Evolutionary conservation across 30 jellyfish, hydroid and myxozoan species (phyloP).

Genomic region (Mastigias papua): DNA sequence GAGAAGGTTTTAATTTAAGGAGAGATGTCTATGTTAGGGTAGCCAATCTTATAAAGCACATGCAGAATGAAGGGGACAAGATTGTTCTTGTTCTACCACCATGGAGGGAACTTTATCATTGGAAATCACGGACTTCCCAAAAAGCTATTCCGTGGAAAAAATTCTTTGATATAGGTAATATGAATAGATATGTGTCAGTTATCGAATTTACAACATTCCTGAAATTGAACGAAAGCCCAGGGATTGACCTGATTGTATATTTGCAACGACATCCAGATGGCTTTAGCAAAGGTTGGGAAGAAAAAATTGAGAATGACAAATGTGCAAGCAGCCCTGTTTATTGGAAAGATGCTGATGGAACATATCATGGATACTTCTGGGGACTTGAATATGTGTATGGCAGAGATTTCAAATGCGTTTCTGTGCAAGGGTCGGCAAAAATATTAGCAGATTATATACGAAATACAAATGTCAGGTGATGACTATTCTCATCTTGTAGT

Average conservation of each 20-base stretch:
- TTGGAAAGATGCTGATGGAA: constrained; percentile 70
- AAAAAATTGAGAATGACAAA: constrained; percentile 75
- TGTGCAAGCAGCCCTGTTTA: constrained; percentile 78
- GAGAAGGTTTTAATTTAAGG: constrained; percentile 96
- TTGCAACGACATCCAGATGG: constrained; percentile 95
- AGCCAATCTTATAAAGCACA: constrained; percentile 86
- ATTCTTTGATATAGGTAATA: constrained; percentile 78
- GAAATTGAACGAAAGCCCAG: constrained; percentile 60
- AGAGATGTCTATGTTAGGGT: constrained; percentile 93
- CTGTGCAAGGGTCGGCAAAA: constrained; percentile 94
- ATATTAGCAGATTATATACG: constrained; percentile 62
- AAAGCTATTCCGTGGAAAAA: constrained; percentile 90
- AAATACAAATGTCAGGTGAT: constrained; percentile 29
- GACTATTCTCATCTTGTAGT: neutral
- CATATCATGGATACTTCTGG: constrained; percentile 87
- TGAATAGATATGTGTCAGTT: constrained; percentile 87
- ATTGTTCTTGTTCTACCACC: constrained; percentile 96
- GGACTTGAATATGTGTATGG: constrained; percentile 84
- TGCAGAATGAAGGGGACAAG: constrained; percentile 77
- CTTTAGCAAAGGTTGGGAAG: constrained; percentile 91
- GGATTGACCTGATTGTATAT: constrained; percentile 84
- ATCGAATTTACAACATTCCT: constrained; percentile 85
- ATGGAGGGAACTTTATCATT: constrained; percentile 94
- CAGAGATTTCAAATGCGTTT: constrained; percentile 76
- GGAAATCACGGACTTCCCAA: constrained; percentile 77